Percentiles rank a stretch among this genome's conserved stretches.
Evolutionary conservation across 2,797 vertebrate genomes (phyloP).

Genomic region (Ctenosaura bakeri): DNA sequence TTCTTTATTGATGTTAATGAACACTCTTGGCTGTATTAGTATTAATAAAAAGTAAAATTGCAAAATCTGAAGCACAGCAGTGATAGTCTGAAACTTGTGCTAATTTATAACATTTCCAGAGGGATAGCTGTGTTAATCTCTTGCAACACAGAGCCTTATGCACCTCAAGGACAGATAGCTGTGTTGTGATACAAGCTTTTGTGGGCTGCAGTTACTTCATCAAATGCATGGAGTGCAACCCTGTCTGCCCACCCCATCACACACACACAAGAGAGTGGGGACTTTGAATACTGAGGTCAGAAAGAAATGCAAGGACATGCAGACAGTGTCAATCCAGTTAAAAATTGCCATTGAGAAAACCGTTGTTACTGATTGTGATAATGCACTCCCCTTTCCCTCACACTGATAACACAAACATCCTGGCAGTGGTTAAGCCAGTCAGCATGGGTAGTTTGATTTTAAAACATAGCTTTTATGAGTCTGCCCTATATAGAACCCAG

Average conservation of each 20-base stretch:
- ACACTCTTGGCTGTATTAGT: background rate
- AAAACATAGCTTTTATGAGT: background rate
- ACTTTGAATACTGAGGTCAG: background rate
- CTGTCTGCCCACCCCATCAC: too few relatives aligned
- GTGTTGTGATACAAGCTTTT: background rate
- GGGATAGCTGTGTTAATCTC: too few relatives aligned
- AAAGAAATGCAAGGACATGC: background rate
- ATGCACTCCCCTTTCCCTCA: too few relatives aligned
- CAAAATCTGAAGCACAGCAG: background rate
- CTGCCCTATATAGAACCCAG: too few relatives aligned
- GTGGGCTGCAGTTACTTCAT: background rate
- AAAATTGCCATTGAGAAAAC: background rate
- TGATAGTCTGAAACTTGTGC: background rate
- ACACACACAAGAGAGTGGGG: too few relatives aligned
- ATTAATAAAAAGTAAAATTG: background rate
- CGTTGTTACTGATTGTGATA: background rate
- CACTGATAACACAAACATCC: background rate
- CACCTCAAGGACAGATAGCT: background rate
- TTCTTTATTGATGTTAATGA: background rate
- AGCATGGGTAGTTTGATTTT: too few relatives aligned
- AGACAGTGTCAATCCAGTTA: background rate
- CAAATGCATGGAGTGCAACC: too few relatives aligned
- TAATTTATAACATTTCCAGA: constrained; percentile 1
- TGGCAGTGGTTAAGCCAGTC: background rate
- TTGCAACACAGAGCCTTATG: background rate